Evolutionary conservation across 2,888 invertebrate genomes (phyloP).

Genomic region (Cosmopolites sordidus): DNA sequence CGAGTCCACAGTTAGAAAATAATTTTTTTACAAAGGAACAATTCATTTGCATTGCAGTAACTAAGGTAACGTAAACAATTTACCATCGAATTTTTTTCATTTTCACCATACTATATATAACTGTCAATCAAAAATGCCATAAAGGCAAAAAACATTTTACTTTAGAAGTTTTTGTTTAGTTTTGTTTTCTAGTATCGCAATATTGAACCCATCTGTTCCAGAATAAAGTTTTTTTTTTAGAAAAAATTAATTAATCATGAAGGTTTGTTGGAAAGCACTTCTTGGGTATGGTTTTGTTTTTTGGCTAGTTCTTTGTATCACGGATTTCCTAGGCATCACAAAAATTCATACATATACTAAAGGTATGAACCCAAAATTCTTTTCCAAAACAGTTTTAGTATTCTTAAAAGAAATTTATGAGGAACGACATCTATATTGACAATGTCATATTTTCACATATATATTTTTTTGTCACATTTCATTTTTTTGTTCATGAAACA

Average conservation of each 20-base stretch:
- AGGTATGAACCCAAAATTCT: slow-evolving; percentile 5
- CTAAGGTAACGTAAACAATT: too few species aligned
- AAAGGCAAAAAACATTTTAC: too few species aligned
- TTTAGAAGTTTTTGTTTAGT: too few species aligned
- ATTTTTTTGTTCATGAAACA: slow-evolving; percentile 8
- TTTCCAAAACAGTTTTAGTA: slow-evolving; percentile 16
- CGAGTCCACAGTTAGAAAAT: too few species aligned
- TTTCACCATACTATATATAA: too few species aligned
- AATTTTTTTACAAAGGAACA: too few species aligned
- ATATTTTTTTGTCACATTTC: not conserved
- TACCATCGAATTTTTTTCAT: too few species aligned
- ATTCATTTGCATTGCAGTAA: too few species aligned
- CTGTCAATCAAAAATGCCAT: too few species aligned
- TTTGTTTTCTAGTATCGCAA: too few species aligned
- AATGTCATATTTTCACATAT: not conserved
- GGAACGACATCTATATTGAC: not conserved
- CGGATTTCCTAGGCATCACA: slow-evolving; percentile 33
- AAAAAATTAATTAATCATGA: slow-evolving; percentile 28
- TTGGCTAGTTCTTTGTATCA: slow-evolving; percentile 37
- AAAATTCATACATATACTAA: slow-evolving; percentile 21
- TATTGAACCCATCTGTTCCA: too few species aligned
- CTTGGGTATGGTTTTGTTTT: slow-evolving; percentile 38
- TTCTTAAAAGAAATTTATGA: not conserved
- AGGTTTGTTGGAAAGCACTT: slow-evolving; percentile 38
- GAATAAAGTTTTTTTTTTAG: too few species aligned